Base-by-base conservation (phyloP, 2,888 invertebrate species). In the Eupelmus urozonus region DNA sequence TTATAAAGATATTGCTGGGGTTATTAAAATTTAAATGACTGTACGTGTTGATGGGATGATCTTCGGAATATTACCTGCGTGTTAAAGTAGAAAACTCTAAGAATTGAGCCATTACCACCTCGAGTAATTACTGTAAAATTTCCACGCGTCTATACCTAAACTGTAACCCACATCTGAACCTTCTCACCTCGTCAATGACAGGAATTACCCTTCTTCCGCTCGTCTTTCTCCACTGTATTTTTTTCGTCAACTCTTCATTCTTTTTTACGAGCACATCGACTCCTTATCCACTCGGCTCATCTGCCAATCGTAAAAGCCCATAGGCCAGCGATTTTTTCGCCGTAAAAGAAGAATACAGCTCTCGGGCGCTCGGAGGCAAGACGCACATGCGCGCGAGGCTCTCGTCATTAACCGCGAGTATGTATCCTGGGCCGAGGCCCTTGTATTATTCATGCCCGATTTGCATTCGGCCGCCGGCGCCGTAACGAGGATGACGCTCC, bases 391-490 rank as follows among this genome's bases (percentile, higher is more conserved):
- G 65, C 13, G 18, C 23, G 45, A 40, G 63, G 59, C 60, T 16
- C 62, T 71, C 81, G 70, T 80, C 76, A 81, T 80, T 80, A 81
- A 78, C 72, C 71, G 49, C 55, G 69, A 62, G 66, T 75, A 71
- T 62, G 74, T 72, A n/a, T n/a, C n/a, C n/a, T n/a, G n/a, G n/a
- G 51, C 71, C 63, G 11, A 9, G 62, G 70, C 51, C 63, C 78
- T 75, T 81, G 80, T 81, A 78, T 80, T 81, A 80, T 81, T 81
- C 81, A 76, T 74, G 78, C 40, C 49, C 65, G 76, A 79, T 79
- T 79, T 79, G 72, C 79, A 79, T 79, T 74, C 71, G 29, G 4
- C 66, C 59, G 25, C 51, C 20, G 45, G 40, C 27, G 65, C 60
- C 4, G 23, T 34, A 76, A 79, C 79, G 76, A 76, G 77, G 77